Evolutionary conservation across 2,888 invertebrate genomes (phyloP).

Genomic region (Caenorhabditis sinica): DNA sequence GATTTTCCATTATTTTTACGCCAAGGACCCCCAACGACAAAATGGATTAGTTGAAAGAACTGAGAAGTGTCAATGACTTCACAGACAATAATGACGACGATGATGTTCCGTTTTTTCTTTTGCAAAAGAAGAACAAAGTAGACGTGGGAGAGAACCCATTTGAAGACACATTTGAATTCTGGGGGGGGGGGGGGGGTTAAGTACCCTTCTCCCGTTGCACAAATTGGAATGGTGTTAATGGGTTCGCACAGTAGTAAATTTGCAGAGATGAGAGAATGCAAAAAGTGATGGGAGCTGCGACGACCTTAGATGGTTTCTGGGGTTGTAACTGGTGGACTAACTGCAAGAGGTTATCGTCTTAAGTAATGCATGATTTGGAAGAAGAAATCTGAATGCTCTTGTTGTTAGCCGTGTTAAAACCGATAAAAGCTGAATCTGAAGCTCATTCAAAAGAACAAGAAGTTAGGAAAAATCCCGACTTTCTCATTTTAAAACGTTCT

Average conservation of each 20-base stretch:
- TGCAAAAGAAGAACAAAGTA: neutral
- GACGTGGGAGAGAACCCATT: neutral
- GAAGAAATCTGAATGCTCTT: too few species aligned
- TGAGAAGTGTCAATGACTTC: constrained; percentile 30
- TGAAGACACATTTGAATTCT: constrained; percentile 20
- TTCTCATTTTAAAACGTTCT: too few species aligned
- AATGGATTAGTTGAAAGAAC: constrained; percentile 19
- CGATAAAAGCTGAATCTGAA: too few species aligned
- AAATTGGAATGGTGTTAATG: constrained; percentile 6
- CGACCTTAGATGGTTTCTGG: too few species aligned
- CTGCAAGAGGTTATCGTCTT: too few species aligned
- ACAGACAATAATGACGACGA: constrained; percentile 4
- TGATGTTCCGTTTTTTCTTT: constrained; percentile 1
- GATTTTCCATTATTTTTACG: constrained; percentile 5
- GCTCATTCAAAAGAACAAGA: too few species aligned
- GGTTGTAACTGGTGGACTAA: too few species aligned
- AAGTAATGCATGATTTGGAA: too few species aligned
- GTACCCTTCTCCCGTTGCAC: neutral
- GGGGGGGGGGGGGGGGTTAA: constrained; percentile 1
- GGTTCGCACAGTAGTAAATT: neutral
- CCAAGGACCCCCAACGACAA: constrained; percentile 5
- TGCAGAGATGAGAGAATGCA: neutral
- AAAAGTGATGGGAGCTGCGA: neutral
- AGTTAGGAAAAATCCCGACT: too few species aligned
- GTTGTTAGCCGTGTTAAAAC: too few species aligned